Base-by-base conservation (phyloP, 2,888 invertebrate species). In the Phengaris arion region DNA sequence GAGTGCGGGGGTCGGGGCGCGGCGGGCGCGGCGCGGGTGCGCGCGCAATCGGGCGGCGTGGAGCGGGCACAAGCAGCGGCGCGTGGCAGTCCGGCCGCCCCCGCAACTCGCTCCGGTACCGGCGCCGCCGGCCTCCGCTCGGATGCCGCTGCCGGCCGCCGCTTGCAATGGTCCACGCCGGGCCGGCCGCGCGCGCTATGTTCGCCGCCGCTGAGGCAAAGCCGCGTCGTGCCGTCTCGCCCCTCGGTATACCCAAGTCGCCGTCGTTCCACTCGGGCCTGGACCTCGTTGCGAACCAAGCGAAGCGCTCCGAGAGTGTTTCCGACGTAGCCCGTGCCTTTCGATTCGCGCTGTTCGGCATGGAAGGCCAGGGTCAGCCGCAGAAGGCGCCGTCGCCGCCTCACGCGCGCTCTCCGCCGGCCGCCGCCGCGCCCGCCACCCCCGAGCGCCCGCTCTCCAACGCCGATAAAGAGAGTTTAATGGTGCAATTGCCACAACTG, bases 251-350 rank as follows among this genome's bases (percentile, higher is more conserved):
- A 86, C 97, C 97, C 82, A 97, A 97, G 91, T 97, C 97, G 84
- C 97, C 97, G 81, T 97, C 97, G 86, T 97, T 97, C 91, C 97
- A 97, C 91, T 97, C 97, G 90, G 97, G 97, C 77, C 94, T 97
- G 82, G 97, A 97, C 88, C 95, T 96, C 84, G 96, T 97, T 83
- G 96, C 96, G 78, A 95, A 94, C 81, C 95, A 95, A 82, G 81
- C 89, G 87, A 89, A 94, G 87, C 90, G 91, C 78, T 88, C 90
- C 77, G 91, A 90, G 85, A 91, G 90, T 82, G 91, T 91, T 75
- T 89, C 93, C 77, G 92, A 92, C 91, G 91, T 93, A 77, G 92
- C 94, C 78, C 88, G 93, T 80, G 93, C 94, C 79, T 94, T 94
- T 82, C 91, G 94, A 68, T 91, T 94, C 83, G 93, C 92, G 78